A percentile compares a stretch with the other conserved stretches of the same genome.
Conservation (phyloP, 2,113 vertebrate genomes). For the Megalops atlanticus region DNA sequence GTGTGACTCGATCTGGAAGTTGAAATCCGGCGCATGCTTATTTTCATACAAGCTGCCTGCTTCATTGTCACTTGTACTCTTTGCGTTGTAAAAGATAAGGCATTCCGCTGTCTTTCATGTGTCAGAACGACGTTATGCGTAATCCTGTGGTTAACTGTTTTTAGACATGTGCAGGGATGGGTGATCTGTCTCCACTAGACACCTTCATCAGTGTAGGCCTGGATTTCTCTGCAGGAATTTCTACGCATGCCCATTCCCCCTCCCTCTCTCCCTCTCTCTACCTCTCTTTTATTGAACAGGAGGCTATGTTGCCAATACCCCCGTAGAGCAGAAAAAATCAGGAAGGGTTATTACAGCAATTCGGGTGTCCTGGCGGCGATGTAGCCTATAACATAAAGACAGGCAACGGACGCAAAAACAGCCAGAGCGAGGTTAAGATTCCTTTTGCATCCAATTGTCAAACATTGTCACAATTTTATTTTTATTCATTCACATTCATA, state of each 20-base stretch:
- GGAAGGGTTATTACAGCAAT: not conserved
- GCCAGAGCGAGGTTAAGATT: not conserved
- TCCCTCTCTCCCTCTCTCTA: not conserved
- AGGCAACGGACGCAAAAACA: not conserved
- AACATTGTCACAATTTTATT: conserved; percentile 1
- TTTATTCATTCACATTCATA: conserved; percentile 6
- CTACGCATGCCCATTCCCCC: conserved; percentile 32
- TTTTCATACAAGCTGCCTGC: no score
- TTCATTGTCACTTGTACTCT: no score
- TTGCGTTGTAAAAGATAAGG: no score
- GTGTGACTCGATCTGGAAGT: no score
- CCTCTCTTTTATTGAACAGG: conserved; percentile 12
- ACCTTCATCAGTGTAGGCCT: not conserved
- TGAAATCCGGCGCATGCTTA: no score
- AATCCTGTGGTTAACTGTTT: no score
- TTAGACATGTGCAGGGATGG: no score
- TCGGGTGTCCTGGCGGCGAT: not conserved
- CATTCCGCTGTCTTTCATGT: no score
- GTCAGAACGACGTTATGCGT: no score
- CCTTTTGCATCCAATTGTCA: not conserved
- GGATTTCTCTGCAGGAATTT: conserved; percentile 29
- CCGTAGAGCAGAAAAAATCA: not conserved
- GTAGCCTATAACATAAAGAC: not conserved
- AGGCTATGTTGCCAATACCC: not conserved
- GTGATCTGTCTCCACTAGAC: no score